Conservation (phyloP, 2,797 vertebrate genomes). For the Vespertilio murinus region DNA sequence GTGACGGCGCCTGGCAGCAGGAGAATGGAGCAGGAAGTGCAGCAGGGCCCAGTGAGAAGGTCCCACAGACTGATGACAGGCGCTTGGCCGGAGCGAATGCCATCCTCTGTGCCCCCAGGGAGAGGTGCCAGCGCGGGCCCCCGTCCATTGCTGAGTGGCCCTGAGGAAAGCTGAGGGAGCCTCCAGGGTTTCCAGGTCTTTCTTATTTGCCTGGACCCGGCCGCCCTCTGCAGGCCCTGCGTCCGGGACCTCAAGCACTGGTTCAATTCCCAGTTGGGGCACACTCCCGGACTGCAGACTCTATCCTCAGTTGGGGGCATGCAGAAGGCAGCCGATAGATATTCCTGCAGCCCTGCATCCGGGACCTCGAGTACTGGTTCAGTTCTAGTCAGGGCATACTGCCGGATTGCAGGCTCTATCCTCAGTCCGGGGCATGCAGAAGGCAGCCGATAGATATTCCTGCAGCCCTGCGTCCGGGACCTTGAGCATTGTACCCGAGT, state of each 20-base stretch:
- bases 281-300: no score
- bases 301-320: no score
- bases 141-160: not conserved
- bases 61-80: not conserved
- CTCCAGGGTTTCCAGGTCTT: not conserved
- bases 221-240: not conserved
- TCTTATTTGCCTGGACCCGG: not conserved
- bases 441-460: no score
- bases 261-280: no score
- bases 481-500: not conserved
- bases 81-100: accelerated
- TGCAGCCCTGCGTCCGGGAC: not conserved
- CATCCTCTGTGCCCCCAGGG: not conserved
- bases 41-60: not conserved
- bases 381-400: no score
- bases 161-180: not conserved
- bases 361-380: no score
- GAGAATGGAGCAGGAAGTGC: not conserved
- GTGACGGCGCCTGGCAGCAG: not conserved
- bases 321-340: no score
- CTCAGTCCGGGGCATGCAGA: no score
- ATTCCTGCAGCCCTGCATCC: no score
- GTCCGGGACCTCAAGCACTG: not conserved
- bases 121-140: not conserved
- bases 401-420: no score